Conservation (phyloP, 2,888 invertebrate genomes). For the Herminia tarsipennalis region DNA sequence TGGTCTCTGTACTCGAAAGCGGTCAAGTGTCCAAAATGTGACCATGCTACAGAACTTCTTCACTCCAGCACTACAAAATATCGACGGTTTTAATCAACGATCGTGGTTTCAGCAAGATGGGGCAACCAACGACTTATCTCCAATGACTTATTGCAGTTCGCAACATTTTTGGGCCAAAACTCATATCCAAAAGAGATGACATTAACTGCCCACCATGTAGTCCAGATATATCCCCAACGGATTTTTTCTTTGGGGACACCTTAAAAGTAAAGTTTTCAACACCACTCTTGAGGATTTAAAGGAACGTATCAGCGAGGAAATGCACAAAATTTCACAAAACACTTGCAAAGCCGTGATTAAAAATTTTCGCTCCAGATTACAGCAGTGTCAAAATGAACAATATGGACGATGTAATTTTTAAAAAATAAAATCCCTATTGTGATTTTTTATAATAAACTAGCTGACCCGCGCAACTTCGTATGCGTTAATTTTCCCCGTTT, state of each 20-base stretch:
- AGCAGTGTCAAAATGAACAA: background rate
- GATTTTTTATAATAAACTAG: too few relatives aligned
- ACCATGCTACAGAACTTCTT: slow-evolving; percentile 2
- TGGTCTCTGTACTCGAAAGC: slow-evolving; percentile 5
- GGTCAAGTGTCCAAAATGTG: background rate
- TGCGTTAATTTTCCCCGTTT: too few relatives aligned
- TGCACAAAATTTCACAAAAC: background rate
- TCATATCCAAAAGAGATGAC: slow-evolving; percentile 3
- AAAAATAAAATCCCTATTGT: background rate
- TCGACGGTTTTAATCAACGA: slow-evolving; percentile 1
- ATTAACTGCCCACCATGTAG: slow-evolving; percentile 5
- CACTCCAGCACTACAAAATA: background rate
- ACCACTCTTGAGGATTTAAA: slow-evolving; percentile 7
- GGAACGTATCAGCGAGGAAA: background rate
- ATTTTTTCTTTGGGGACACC: slow-evolving; percentile 7
- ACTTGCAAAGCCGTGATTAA: slow-evolving; percentile 2
- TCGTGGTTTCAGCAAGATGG: slow-evolving; percentile 5
- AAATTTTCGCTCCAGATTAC: background rate
- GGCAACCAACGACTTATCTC: slow-evolving; percentile 2
- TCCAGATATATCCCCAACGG: slow-evolving; percentile 1
- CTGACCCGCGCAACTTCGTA: too few relatives aligned
- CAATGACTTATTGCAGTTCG: slow-evolving; percentile 3
- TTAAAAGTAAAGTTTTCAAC: slow-evolving; percentile 6
- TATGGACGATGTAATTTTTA: slow-evolving; percentile 4
- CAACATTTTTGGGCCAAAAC: slow-evolving; percentile 1